Evolutionary conservation across 1,140 invertebrate genomes (phyloP).

Genomic region (Homalodisca vitripennis): DNA sequence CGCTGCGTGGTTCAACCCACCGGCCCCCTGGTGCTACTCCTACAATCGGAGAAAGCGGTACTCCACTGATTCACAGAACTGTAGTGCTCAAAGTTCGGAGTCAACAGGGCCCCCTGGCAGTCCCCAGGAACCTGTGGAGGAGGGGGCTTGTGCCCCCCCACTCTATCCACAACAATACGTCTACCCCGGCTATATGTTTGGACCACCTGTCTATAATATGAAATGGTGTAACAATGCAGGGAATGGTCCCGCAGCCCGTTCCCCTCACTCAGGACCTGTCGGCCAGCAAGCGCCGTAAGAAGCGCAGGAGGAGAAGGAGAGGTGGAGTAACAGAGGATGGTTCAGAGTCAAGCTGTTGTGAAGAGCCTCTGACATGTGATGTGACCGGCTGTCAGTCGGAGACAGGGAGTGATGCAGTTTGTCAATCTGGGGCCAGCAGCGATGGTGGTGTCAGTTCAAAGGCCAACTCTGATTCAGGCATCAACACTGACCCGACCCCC

Average conservation of each 20-base stretch:
- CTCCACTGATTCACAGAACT: constrained; percentile 45
- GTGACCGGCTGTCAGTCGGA: constrained; percentile 32
- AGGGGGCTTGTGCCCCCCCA: constrained; percentile 20
- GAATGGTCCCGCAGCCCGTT: constrained; percentile 33
- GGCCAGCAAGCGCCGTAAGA: constrained; percentile 36
- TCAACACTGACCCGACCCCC: constrained; percentile 32
- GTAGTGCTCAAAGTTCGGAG: constrained; percentile 44
- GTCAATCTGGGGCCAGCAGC: constrained; percentile 41
- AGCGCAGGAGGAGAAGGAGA: constrained; percentile 40
- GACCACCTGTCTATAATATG: constrained; percentile 43
- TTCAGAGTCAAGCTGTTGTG: constrained; percentile 41
- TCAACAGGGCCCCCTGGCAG: constrained; percentile 39
- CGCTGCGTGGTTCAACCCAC: too few relatives aligned
- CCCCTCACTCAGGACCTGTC: constrained; percentile 31
- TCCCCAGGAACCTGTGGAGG: constrained; percentile 39
- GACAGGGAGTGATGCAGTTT: constrained; percentile 22
- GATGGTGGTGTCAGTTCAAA: constrained; percentile 36
- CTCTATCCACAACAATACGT: constrained; percentile 39
- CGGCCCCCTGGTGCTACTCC: constrained; percentile 31
- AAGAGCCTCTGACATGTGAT: constrained; percentile 33
- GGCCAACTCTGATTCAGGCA: constrained; percentile 42
- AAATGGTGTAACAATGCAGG: constrained; percentile 41
- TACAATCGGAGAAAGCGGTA: constrained; percentile 39
- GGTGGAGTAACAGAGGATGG: constrained; percentile 42
- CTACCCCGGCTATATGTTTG: constrained; percentile 46